Percentiles rank a stretch among this genome's conserved stretches.
phyloP scores from a whole-genome alignment of 2,113 vertebrate genomes.

The Embiotoca jacksoni region DNA sequence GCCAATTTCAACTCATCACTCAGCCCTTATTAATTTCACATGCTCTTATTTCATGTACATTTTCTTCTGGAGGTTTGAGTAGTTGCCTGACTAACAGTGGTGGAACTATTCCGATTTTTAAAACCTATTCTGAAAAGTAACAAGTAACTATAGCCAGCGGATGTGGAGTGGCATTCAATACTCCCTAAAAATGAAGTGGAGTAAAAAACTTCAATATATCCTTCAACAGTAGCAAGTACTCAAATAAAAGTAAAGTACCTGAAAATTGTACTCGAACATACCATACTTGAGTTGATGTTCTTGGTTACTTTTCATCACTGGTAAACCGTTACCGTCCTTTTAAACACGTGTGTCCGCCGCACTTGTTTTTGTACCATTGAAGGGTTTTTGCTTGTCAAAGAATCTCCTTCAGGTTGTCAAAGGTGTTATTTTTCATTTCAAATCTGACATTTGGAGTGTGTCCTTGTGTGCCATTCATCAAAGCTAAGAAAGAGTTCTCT shows the following conservation, averaged over 20 bases:
- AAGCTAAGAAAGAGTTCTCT: slow-evolving; percentile 9
- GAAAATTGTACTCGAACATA: background rate
- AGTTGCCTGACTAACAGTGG: background rate
- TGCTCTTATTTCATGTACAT: slow-evolving; percentile 46
- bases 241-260: too few species aligned
- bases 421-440: slow-evolving; percentile 61
- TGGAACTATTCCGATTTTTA: background rate
- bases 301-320: background rate
- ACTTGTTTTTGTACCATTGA: slow-evolving; percentile 36
- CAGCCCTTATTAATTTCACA: slow-evolving; percentile 62
- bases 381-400: slow-evolving; percentile 46
- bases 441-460: slow-evolving; percentile 55
- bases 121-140: too few species aligned
- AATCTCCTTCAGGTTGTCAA: slow-evolving; percentile 44
- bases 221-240: too few species aligned
- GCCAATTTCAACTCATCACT: slow-evolving; percentile 45
- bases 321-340: slow-evolving; percentile 5
- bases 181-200: too few species aligned
- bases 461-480: slow-evolving; percentile 43
- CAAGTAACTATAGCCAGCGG: too few species aligned
- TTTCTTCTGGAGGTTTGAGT: slow-evolving; percentile 32
- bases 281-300: background rate
- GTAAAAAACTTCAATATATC: too few species aligned
- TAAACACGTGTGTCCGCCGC: slow-evolving; percentile 5
- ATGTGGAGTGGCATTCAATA: too few species aligned